These are phyloP conservation scores for Dendrolimus pini DNA, from an alignment of 2,888 invertebrate genomes.

Conservation along the genomic window DNA sequence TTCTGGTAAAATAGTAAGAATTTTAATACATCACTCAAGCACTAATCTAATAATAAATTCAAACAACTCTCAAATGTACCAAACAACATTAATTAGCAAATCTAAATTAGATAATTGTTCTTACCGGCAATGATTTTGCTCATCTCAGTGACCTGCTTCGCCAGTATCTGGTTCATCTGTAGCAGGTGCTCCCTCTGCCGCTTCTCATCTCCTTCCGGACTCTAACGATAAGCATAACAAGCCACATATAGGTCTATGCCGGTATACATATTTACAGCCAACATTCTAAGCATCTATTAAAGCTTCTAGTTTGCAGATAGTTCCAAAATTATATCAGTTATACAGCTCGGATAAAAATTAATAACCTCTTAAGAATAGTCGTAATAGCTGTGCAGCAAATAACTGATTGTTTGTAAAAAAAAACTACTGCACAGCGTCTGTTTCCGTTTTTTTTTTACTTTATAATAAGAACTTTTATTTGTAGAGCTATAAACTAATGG, in stretches of 20 bases:
- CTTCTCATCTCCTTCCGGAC: slow-evolving; percentile 89
- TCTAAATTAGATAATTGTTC: slow-evolving; percentile 24
- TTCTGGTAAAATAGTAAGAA: not conserved
- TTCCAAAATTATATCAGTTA: slow-evolving; percentile 6
- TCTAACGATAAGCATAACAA: slow-evolving; percentile 66
- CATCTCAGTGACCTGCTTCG: slow-evolving; percentile 95
- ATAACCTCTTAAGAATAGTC: too few species aligned
- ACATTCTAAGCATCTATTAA: slow-evolving; percentile 62
- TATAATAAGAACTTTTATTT: too few species aligned
- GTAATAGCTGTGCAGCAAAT: too few species aligned
- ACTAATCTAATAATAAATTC: not conserved
- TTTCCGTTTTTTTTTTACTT: too few species aligned
- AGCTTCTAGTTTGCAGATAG: slow-evolving; percentile 30
- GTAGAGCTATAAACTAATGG: too few species aligned
- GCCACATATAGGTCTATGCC: slow-evolving; percentile 49
- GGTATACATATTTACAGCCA: slow-evolving; percentile 59
- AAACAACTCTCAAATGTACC: not conserved
- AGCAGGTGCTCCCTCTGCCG: slow-evolving; percentile 92
- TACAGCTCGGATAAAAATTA: too few species aligned
- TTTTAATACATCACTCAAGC: not conserved
- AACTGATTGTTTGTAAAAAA: too few species aligned
- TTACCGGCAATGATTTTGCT: slow-evolving; percentile 97
- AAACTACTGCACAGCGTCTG: too few species aligned
- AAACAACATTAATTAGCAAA: not conserved
- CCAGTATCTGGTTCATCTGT: slow-evolving; percentile 93